Evolutionary conservation across 1,140 invertebrate genomes (phyloP), one percentile per base, ranked within the genome.

Genomic region (Cydia fagiglandana): DNA sequence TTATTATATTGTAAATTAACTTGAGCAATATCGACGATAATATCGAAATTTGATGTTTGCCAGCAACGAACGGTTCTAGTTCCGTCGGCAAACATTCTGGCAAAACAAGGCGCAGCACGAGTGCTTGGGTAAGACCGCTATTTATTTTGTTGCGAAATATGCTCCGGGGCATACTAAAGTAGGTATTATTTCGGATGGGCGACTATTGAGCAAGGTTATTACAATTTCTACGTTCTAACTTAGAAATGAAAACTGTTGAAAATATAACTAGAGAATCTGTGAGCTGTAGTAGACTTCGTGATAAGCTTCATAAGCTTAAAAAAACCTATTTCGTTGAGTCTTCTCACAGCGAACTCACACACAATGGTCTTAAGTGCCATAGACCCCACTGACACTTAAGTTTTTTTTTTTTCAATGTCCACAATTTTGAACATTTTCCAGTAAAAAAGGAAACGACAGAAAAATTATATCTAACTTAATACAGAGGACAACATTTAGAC

Each of bases 81-180:
- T 61, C 17, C 17, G 6, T 61, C 10, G 56, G 56, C 17, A 61
- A 61, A 61, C 6, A 61, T 61, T 61, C 20, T n/a, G 13, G 50
- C 17, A 61, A 24, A 20, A 61, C 56, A 61, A 61, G 24, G 20
- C 20, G 20, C 50, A 4, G 56, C n/a, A n/a, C 53, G 53, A 56
- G n/a, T 17, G 45, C 10, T 17, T 5, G 53, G n/a, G 7, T 13
- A 15, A 13, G 45, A 47, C 12, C 53, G 4, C 15, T 20, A 20
- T 56, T 56, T 56, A 61, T 61, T 61, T 24, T 10, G 56, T 24
- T 61, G 20, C 56, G 56, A 12, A 61, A 53, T 53, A 53, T 53
- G 7, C 56, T 61, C 6, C 20, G 7, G 56, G 9, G 56, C 56
- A 24, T 20, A 56, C 53, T 56, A 24, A 53, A 53, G 50, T 6